Conservation (phyloP, 2,797 vertebrate species). For the Lycodopsis pacificus region DNA sequence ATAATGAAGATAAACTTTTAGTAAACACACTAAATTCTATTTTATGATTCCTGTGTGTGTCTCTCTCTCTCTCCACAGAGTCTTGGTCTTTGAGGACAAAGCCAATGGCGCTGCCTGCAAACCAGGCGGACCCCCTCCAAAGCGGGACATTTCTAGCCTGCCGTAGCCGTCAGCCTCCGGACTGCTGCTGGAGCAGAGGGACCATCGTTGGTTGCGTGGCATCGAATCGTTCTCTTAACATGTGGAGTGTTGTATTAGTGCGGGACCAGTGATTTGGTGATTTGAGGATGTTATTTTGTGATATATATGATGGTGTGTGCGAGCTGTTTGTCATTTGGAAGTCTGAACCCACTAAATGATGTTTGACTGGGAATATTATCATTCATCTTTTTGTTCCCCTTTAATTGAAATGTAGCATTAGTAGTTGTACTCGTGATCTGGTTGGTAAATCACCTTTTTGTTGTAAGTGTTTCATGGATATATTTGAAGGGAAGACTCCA, state of each 20-base stretch:
- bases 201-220: conserved; percentile 48
- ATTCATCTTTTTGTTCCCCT: conserved; percentile 38
- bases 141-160: conserved; percentile 95
- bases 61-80: conserved; percentile 75
- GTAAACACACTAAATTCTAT: not conserved
- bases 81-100: conserved; percentile 98
- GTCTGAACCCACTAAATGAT: conserved; percentile 63
- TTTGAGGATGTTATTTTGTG: conserved; percentile 65
- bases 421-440: conserved; percentile 62
- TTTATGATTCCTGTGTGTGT: too few relatives aligned
- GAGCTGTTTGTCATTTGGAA: conserved; percentile 62
- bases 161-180: conserved; percentile 70
- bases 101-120: conserved; percentile 87
- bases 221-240: conserved; percentile 59
- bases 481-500: conserved; percentile 70
- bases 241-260: conserved; percentile 64
- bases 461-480: conserved; percentile 58
- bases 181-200: conserved; percentile 47
- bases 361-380: conserved; percentile 79
- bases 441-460: conserved; percentile 45
- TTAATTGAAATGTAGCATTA: conserved; percentile 71
- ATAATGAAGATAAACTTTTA: not conserved
- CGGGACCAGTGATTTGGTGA: conserved; percentile 67
- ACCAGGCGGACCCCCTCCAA: conserved; percentile 92
- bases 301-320: conserved; percentile 50